phyloP scores from a whole-genome alignment of 2,888 invertebrate genomes.

The Ormyrus nitidulus region DNA sequence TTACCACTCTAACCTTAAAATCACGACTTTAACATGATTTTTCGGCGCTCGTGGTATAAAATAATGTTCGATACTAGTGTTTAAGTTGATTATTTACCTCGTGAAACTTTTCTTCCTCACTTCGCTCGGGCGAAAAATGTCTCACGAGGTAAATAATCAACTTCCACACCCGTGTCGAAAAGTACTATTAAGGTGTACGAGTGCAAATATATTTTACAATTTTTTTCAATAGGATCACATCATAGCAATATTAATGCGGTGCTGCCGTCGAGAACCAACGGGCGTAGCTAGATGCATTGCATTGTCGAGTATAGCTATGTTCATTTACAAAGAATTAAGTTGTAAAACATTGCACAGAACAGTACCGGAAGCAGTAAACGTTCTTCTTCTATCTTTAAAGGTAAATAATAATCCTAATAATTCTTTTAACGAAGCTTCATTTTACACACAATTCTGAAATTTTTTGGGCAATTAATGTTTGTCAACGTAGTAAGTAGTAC shows the following conservation, averaged over 20 bases:
- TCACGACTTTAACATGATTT: background rate
- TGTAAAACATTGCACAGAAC: constrained; percentile 81
- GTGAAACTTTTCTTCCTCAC: too few relatives aligned
- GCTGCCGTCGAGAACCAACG: constrained; percentile 92
- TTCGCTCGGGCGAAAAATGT: too few relatives aligned
- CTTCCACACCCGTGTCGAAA: too few relatives aligned
- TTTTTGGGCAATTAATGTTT: too few relatives aligned
- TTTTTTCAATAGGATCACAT: constrained; percentile 85
- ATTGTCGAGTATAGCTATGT: constrained; percentile 88
- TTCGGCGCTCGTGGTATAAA: background rate
- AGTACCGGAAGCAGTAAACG: constrained; percentile 82
- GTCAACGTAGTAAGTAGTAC: constrained; percentile 6
- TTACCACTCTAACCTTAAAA: constrained; percentile 8
- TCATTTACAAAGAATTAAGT: constrained; percentile 81
- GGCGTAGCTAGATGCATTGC: constrained; percentile 93
- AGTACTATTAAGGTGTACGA: background rate
- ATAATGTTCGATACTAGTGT: too few relatives aligned
- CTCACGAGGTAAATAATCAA: too few relatives aligned
- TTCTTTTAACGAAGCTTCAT: too few relatives aligned
- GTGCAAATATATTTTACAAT: constrained; percentile 1
- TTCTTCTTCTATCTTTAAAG: constrained; percentile 82
- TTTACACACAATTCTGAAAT: too few relatives aligned
- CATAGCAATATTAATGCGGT: constrained; percentile 89
- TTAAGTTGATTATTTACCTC: too few relatives aligned
- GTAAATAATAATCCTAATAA: constrained; percentile 73